Evolutionary conservation across 2,113 vertebrate genomes (phyloP), one percentile per base, ranked within the genome.

Genomic region (Edolisoma coerulescens): DNA sequence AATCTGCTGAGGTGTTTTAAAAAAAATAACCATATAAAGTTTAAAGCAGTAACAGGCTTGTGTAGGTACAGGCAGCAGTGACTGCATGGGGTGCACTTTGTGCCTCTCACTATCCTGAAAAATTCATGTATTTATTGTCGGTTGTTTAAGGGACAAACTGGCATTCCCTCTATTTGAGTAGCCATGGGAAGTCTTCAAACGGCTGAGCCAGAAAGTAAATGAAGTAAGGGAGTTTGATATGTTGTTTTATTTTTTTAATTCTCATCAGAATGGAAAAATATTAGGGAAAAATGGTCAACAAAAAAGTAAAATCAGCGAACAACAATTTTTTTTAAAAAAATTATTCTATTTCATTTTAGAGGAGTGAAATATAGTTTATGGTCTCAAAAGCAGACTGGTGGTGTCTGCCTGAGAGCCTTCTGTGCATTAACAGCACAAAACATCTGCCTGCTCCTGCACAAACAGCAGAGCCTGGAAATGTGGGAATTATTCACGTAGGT

Each of bases 211-310:
- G 47, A 87, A 81, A 70, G 27, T 16, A 92, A 82, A 69, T 78
- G n/a, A 96, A 59, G 5, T 7, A 5, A 3, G 1, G 27, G 7
- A 1, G 1, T 3, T 20, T 32, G 11, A 7, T 21, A 32, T 52
- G 5, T 8, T 47, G 3, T 7, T 82, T 44, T 13, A 7, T 26
- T 76, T 89, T 54, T 56, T 20, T 4, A 47, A 23, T 41, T 64
- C 11, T 82, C 49, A 71, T 44, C 8, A 75, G 6, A 59, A 60
- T 6, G 7, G 8, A 64, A 87, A 91, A 71, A 28, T 8, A 56
- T 12, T 41, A n/a, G 22, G 59, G 17, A 63, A 89, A 90, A 91
- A 37, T 10, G 0, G 0, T 6, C 9, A 39, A 35, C 1, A 37
- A 44, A 92, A 84, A 26, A 2, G 4, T 10, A 28, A 90, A 56